Evolutionary conservation across 2,113 vertebrate species (phyloP).

Genomic region (Odobenus rosmarus): DNA sequence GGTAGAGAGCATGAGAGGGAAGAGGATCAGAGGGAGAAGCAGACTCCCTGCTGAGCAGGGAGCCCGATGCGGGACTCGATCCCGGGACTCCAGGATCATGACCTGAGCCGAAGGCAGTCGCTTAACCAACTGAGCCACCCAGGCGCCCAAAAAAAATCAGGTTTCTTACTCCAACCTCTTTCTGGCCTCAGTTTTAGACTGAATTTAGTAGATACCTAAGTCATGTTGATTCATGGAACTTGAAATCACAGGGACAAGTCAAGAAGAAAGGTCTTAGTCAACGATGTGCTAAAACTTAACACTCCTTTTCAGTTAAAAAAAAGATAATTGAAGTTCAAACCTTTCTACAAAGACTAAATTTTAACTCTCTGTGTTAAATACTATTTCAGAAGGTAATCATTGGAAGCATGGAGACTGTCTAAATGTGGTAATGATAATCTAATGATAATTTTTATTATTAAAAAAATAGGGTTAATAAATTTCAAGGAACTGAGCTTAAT

Average conservation of each 20-base stretch:
- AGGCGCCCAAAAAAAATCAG: background rate
- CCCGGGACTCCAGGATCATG: too few species aligned
- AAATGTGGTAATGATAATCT: background rate
- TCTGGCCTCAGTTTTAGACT: background rate
- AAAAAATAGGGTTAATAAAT: background rate
- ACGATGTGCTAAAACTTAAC: background rate
- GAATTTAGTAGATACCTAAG: background rate
- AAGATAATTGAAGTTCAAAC: background rate
- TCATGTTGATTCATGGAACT: background rate
- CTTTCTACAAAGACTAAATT: background rate
- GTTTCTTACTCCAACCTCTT: background rate
- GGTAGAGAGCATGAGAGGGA: too few species aligned
- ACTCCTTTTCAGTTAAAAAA: background rate
- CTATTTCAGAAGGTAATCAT: background rate
- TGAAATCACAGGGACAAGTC: constrained; percentile 1
- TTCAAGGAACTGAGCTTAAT: background rate
- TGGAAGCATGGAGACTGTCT: background rate
- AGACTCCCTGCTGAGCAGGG: too few species aligned
- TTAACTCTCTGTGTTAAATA: background rate
- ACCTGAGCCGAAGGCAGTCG: too few species aligned
- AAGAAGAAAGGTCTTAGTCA: background rate
- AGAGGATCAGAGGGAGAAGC: too few species aligned
- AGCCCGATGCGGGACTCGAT: too few species aligned
- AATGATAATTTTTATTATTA: background rate
- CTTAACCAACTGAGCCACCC: too few species aligned